These are phyloP conservation scores for Phacellophora camtschatica DNA, from an alignment of 30 jellyfish, hydroid and myxozoan genomes.

Conservation along the genomic window DNA sequence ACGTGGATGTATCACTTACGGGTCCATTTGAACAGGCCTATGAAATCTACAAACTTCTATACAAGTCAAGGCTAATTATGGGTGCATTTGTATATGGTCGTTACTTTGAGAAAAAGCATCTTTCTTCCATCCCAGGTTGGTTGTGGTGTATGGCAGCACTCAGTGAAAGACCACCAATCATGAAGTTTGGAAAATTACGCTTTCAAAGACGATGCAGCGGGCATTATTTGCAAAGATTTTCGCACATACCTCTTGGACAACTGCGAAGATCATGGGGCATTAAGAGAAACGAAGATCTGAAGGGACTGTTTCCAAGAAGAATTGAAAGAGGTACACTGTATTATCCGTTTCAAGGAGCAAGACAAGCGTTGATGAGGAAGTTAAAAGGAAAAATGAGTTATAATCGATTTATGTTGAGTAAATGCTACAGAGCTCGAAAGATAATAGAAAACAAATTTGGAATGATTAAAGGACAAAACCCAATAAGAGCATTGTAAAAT, in stretches of 20 bases:
- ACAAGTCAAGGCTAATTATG: constrained; percentile 73
- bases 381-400: constrained; percentile 31
- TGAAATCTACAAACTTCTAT: constrained; percentile 57
- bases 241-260: constrained; percentile 74
- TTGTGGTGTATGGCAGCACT: constrained; percentile 82
- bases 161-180: constrained; percentile 77
- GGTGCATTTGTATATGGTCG: constrained; percentile 74
- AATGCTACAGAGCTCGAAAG: constrained; percentile 73
- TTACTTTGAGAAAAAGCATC: constrained; percentile 37
- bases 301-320: constrained; percentile 63
- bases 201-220: constrained; percentile 64
- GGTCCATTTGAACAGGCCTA: constrained; percentile 49
- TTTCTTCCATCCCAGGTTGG: constrained; percentile 72
- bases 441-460: constrained; percentile 38
- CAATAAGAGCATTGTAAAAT: constrained; percentile 14
- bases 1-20: constrained; percentile 32
- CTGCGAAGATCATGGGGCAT: constrained; percentile 46
- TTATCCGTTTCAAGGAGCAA: constrained; percentile 71
- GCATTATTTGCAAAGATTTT: constrained; percentile 57
- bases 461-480: constrained; percentile 47
- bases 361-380: constrained; percentile 67
- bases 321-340: constrained; percentile 82
- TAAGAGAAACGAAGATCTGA: constrained; percentile 33
- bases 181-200: constrained; percentile 72
- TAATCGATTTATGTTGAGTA: constrained; percentile 29